Base-by-base conservation (phyloP, 2,888 invertebrate genomes). In the Brenthis ino region DNA sequence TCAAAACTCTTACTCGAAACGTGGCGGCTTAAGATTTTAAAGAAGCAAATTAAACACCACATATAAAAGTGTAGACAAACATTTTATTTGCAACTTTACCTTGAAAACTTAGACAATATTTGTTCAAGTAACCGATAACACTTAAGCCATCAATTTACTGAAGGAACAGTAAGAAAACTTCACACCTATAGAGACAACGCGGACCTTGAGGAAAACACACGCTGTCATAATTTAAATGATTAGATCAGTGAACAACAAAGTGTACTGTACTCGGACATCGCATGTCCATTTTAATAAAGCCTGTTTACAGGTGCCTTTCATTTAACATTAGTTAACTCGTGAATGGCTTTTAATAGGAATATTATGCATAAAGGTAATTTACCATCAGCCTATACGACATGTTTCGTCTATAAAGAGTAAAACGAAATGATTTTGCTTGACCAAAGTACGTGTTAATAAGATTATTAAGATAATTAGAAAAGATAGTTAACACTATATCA, bases 241-340 rank as follows among this genome's bases (percentile, higher is more conserved):
- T 76, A 78, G 74, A 77, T 74, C 73, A 77, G 70, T 74, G 64
- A 69, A 75, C 66, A 72, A 68, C 72, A 64, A 64, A 71, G 57
- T 55, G 69, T 70, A 69, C 70, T 71, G 60, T 72, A 72, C 70
- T 65, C 67, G 64, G 67, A 71, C 66, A 68, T 70, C 68, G 67
- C 71, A 70, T 57, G 69, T 74, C 70, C 68, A 72, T 70, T 70
- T 70, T 73, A 72, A 74, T 71, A 69, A 65, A 75, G 57, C 20
- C 67, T 71, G 61, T 72, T 69, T 72, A 65, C 69, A 71, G 70
- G 70, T 71, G 65, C 54, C 68, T 65, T 63, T 63, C 48, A 54
- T 65, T 68, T 63, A 65, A 65, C 64, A 60, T 64, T 60, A 58
- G 50, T 53, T 63, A 58, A 71, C 60, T 69, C 69, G 67, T 65